phyloP scores from a whole-genome alignment of 53 echinoderm and acorn worm species.

The Echinometra lucunter region DNA sequence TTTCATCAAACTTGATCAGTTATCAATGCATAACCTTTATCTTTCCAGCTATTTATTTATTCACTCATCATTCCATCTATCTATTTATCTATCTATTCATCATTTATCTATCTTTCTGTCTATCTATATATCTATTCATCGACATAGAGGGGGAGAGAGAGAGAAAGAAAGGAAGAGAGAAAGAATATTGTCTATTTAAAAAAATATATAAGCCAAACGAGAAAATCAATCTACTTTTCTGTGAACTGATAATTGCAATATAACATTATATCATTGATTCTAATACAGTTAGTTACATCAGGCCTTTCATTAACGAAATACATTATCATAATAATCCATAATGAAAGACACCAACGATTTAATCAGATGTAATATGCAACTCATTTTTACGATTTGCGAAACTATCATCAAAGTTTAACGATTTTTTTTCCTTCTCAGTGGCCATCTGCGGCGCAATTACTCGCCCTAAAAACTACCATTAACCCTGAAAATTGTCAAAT shows the following conservation, averaged over 20 bases:
- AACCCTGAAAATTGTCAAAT: conserved; percentile 54
- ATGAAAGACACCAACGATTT: neutral
- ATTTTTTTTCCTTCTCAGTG: neutral
- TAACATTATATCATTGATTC: too few relatives aligned
- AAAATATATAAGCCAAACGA: too few relatives aligned
- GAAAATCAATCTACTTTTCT: too few relatives aligned
- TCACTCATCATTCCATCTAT: too few relatives aligned
- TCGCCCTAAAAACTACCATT: conserved; percentile 39
- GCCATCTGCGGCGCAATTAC: conserved; percentile 35
- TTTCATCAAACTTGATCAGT: too few relatives aligned
- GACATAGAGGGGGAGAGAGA: neutral
- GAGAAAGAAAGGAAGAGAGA: too few relatives aligned
- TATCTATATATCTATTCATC: neutral
- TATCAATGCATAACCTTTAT: too few relatives aligned
- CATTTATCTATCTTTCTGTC: too few relatives aligned
- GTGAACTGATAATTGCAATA: too few relatives aligned
- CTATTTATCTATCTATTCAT: neutral
- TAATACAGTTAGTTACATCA: too few relatives aligned
- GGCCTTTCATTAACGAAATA: neutral
- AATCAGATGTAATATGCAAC: neutral
- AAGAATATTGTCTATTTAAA: too few relatives aligned
- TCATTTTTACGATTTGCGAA: neutral
- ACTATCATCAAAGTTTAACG: conserved; percentile 10
- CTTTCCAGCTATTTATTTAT: too few relatives aligned
- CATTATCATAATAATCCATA: neutral